Evolutionary conservation across 2,888 invertebrate genomes (phyloP), one percentile per base, ranked within the genome.

Genomic region (Lasioglossum pauxillum): DNA sequence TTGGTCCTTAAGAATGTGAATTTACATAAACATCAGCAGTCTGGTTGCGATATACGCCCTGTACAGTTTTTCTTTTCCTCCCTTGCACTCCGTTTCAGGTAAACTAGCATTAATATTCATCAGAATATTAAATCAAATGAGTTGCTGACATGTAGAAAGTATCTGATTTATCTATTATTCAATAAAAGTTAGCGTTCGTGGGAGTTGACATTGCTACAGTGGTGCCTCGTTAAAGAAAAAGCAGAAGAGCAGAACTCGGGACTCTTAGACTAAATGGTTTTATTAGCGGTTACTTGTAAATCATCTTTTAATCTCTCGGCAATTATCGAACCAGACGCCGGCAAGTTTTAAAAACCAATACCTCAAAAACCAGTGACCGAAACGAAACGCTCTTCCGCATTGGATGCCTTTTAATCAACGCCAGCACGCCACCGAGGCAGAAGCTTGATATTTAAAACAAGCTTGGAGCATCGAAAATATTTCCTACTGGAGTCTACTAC

Each of bases 311-410:
- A n/a, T 57, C 53, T 57, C 38, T 16, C 8, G 41, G 46, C 35
- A 57, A 81, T 78, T 78, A 82, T 85, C 60, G 71, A 71, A 23
- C 12, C 67, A 57, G 67, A 60, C 71, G 53, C 67, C 57, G 69
- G 35, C 49, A 35, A 46, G 69, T 84, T 85, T 85, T 76, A 85
- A 80, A 80, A 85, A 85, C 78, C 80, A 82, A 78, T 86, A 75
- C 78, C 78, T 78, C n/a, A 35, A 84, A 84, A 84, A 84, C 72
- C 78, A 79, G 79, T 84, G 84, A 79, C 85, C 85, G 84, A 69
- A 75, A 84, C 84, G 72, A 27, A 35, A 84, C 79, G 60, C 49
- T 84, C 83, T 84, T 84, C 77, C 83, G 77, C 49, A 60, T 64
- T 77, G 67, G 53, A 57, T 73, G 75, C 71, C 75, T 81, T 38